Percentiles rank a stretch among this genome's conserved stretches.
phyloP scores from a whole-genome alignment of 2,797 vertebrate genomes.

The Enteromius treurensis region DNA sequence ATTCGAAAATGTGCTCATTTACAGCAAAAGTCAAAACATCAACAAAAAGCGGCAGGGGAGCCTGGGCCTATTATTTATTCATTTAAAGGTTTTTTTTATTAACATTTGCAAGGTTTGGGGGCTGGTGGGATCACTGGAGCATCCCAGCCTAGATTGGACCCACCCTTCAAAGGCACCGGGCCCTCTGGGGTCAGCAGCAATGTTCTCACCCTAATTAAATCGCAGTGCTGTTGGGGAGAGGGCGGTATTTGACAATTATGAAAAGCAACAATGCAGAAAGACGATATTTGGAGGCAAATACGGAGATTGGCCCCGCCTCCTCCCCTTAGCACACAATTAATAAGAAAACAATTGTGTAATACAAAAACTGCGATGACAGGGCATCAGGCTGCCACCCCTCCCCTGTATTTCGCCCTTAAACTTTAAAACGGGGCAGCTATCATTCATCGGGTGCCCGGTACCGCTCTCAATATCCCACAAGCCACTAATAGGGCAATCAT shows the following conservation, averaged over 20 bases:
- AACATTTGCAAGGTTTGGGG: slow-evolving; percentile 39
- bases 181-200: slow-evolving; percentile 72
- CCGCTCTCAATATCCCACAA: slow-evolving; percentile 24
- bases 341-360: slow-evolving; percentile 61
- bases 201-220: slow-evolving; percentile 78
- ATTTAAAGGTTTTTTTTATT: slow-evolving; percentile 29
- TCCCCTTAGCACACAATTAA: slow-evolving; percentile 74
- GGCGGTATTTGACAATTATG: slow-evolving; percentile 84
- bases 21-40: slow-evolving; percentile 23
- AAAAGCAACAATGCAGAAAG: slow-evolving; percentile 96
- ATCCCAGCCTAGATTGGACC: slow-evolving; percentile 60
- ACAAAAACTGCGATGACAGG: slow-evolving; percentile 74
- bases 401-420: slow-evolving; percentile 59
- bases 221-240: slow-evolving; percentile 64
- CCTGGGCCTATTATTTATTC: slow-evolving; percentile 39
- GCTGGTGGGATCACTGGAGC: slow-evolving; percentile 58
- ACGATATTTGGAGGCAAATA: slow-evolving; percentile 83
- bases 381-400: slow-evolving; percentile 75
- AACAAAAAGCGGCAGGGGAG: slow-evolving; percentile 28
- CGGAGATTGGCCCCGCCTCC: slow-evolving; percentile 71
- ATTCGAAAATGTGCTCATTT: slow-evolving; percentile 34
- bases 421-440: slow-evolving; percentile 52
- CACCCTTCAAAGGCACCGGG: slow-evolving; percentile 65
- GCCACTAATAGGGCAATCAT: slow-evolving; percentile 18
- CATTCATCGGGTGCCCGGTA: slow-evolving; percentile 28